Base-by-base conservation (phyloP, 2,113 vertebrate species). In the Eubucco bourcierii region DNA sequence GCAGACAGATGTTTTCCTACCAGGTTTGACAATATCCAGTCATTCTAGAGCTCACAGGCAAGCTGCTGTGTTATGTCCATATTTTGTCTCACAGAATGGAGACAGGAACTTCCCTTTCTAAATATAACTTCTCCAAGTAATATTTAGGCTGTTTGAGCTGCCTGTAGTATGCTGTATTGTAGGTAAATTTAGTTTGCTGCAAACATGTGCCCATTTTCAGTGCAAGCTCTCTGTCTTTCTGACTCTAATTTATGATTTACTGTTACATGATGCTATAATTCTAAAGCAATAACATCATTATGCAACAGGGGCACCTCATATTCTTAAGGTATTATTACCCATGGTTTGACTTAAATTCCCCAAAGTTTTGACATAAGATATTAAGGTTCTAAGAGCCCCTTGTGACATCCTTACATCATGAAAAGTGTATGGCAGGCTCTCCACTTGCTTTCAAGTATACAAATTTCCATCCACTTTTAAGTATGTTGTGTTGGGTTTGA, bases 401-500 rank as follows among this genome's bases (percentile, higher is more conserved):
- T 63, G 25, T 70, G 55, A 10, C 68, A 19, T 7, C 8, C 37
- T 78, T 70, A 60, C 6, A 28, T 52, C 25, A 21, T 0, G 0
- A 47, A 15, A 15, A 17, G 34, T 3, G 2, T 11, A 31, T 5
- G 5, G 7, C 52, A 90, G 50, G 17, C 3, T 65, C 12, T 73
- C 27, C 9, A 29, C 14, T 64, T 80, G 6, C 24, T 85, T 75
- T 65, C 34, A 56, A 31, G n/a, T 14, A 4, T 27, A 11, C 37
- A 41, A 2, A 56, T 80, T 67, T 89, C n/a, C 25, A 10, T 33
- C 4, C 31, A 4, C 27, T 65, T 90, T 81, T 61, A 74, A 65
- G 55, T 52, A 52, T 41, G 47, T 21, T 47, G 19, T 21, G 18
- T 47, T 21, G 47, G 19, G 19, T 18, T 47, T 47, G 47, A 47